Evolutionary conservation across 2,888 invertebrate species (phyloP), one percentile per base, ranked within the genome.

Genomic region (Caenorhabditis auriculariae): DNA sequence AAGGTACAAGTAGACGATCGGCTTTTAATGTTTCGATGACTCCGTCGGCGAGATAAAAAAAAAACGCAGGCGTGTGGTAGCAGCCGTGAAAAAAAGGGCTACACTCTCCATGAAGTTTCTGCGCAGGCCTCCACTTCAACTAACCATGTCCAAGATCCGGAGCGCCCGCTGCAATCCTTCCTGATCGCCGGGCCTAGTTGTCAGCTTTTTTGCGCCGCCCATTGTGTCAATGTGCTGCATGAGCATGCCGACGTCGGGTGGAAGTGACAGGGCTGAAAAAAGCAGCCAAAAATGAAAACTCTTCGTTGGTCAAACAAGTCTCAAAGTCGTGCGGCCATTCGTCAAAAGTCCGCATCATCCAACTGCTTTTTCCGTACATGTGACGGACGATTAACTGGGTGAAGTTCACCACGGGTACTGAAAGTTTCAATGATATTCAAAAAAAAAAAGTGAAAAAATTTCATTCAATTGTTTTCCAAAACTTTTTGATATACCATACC

Each of bases 371-470:
- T 4, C 74, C 74, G 27, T 65, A 72, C 48, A 72, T 60, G 43
- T 75, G 71, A 1, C 74, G 61, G 19, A 73, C 55, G 17, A 54
- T 62, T 28, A 74, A 9, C 47, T 75, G 66, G 9, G 54, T 61
- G 51, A 51, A 60, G 42, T 52, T n/a, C n/a, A n/a, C n/a, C n/a
- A n/a, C n/a, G n/a, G n/a, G n/a, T n/a, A n/a, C n/a, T n/a, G n/a
- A n/a, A n/a, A n/a, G n/a, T n/a, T n/a, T n/a, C n/a, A n/a, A n/a
- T n/a, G n/a, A n/a, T n/a, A n/a, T n/a, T n/a, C n/a, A n/a, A n/a
- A n/a, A n/a, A n/a, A n/a, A n/a, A n/a, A n/a, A n/a, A n/a, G n/a
- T n/a, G n/a, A n/a, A n/a, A n/a, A n/a, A n/a, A n/a, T n/a, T n/a
- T n/a, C n/a, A n/a, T n/a, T n/a, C n/a, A n/a, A n/a, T n/a, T n/a